Base-by-base conservation (phyloP, 2,113 vertebrate species). In the Mungos mungo region DNA sequence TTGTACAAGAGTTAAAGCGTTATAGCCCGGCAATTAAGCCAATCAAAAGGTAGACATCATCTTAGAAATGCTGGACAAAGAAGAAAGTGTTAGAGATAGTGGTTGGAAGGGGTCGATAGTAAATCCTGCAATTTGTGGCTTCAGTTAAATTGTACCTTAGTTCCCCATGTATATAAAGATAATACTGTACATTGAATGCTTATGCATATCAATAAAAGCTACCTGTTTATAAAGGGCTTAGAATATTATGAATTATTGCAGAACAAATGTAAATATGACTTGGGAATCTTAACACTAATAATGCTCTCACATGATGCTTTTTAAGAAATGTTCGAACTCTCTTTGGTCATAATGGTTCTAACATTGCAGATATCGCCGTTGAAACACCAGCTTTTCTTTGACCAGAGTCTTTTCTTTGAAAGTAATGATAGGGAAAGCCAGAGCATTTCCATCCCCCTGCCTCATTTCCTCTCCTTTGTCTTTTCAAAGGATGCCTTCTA, bases 171-270 rank as follows among this genome's bases (percentile, higher is more conserved):
- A 47, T 79, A 69, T 47, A 54, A 71, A 29, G 38, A 27, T 23
- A 19, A 19, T 68, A 60, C 21, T 60, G 57, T 60, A 88, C 45
- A 60, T 21, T 33, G 31, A 88, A 83, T 72, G 63, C 25, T 94
- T 81, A 82, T 77, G 52, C 54, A 63, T 83, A 54, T 47, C 87
- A 71, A 35, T 77, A 94, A 87, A 95, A 84, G 12, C 25, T 3
- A 88, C 5, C 15, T 92, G 12, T 38, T 77, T 83, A 82, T n/a
- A 79, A 77, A 71, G 7, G 60, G 10, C 41, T 88, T 88, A 66
- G 63, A 91, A 88, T 83, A 77, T 88, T 33, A 83, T 76, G 18
- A 95, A 69, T 77, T 95, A 60, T 54, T 35, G 29, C n/a, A 88
- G n/a, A 65, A 38, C 41, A 92, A 83, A 69, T 38, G 69, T 87